Evolutionary conservation across 92 coral and sea anemone species (phyloP), one percentile per base, ranked within the genome.

Genomic region (Metridium senile): DNA sequence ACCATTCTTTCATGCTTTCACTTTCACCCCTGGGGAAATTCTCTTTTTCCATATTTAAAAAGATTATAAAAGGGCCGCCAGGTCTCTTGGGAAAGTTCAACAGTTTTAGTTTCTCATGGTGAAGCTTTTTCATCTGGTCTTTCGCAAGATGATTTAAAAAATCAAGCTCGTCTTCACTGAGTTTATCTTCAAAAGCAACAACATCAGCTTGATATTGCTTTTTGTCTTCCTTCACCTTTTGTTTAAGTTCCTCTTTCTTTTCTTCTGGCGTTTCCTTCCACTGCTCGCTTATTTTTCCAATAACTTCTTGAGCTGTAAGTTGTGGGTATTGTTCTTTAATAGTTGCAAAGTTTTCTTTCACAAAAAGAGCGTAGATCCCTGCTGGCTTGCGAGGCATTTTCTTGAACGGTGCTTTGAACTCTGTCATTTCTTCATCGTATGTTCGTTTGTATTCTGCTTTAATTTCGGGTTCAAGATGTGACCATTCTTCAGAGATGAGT

Each of bases 371-470:
- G 68, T 82, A 92, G 1, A 75, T 26, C 23, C 87, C 80, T n/a
- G 97, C 84, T 47, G 97, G 97, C 67, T 82, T 77, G 58, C 86
- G 88, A 32, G 97, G 97, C 28, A 88, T 45, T 53, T 84, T 88
- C 22, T 72, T 57, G 21, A 83, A 33, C 10, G 92, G 92, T 0
- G 92, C 92, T 34, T 75, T 84, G 76, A 83, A 88, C 23, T 67
- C 73, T 30, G 62, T 74, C 89, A 88, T 68, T 52, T 80, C 79
- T 66, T 80, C 62, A 16, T 51, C 58, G 67, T 51, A 75, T 10
- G 59, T 76, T 65, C 70, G 65, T 70, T 69, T 67, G 72, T 88
- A 88, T 0, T 82, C 74, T 11, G 34, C 84, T 69, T 88, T 88
- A 35, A 79, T 61, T 27, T 79, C 84, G 69, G 69, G 69, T 9